A percentile compares a stretch with the other conserved stretches of the same genome.
Evolutionary conservation across 2,888 invertebrate species (phyloP).

Genomic region (Philereme transversata): DNA sequence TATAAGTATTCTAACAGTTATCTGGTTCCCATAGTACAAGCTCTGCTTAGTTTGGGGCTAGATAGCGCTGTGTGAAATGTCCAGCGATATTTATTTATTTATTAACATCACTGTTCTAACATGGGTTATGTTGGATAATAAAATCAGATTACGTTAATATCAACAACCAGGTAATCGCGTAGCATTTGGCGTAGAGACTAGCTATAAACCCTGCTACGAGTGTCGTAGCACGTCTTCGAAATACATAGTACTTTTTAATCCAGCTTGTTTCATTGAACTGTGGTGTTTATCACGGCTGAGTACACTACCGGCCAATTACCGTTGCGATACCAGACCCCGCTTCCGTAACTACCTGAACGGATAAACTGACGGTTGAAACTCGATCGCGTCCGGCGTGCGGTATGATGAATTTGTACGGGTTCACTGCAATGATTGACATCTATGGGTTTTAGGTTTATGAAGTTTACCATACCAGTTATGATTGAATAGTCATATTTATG

Average conservation of each 20-base stretch:
- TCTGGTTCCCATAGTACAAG: too few species aligned
- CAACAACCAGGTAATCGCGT: background rate
- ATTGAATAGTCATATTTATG: too few species aligned
- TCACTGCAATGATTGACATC: background rate
- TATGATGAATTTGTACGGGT: slow-evolving; percentile 13
- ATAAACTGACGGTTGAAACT: slow-evolving; percentile 31
- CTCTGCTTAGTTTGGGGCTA: too few species aligned
- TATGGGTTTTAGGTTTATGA: too few species aligned
- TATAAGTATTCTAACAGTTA: too few species aligned
- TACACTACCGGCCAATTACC: slow-evolving; percentile 48
- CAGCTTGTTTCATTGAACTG: slow-evolving; percentile 1
- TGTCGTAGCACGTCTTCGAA: background rate
- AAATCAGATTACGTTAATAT: too few species aligned
- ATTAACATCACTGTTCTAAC: too few species aligned
- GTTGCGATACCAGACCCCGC: slow-evolving; percentile 33
- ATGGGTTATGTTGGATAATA: too few species aligned
- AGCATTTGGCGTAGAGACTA: background rate
- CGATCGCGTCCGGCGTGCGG: slow-evolving; percentile 22
- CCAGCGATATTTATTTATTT: too few species aligned
- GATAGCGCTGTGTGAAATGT: too few species aligned
- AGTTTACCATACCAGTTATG: too few species aligned
- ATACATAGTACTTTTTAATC: background rate
- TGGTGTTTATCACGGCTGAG: slow-evolving; percentile 31
- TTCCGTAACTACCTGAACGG: slow-evolving; percentile 32
- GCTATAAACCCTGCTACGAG: background rate